Evolutionary conservation across 2,113 vertebrate species (phyloP), one percentile per base, ranked within the genome.

Genomic region (Entosphenus tridentatus): DNA sequence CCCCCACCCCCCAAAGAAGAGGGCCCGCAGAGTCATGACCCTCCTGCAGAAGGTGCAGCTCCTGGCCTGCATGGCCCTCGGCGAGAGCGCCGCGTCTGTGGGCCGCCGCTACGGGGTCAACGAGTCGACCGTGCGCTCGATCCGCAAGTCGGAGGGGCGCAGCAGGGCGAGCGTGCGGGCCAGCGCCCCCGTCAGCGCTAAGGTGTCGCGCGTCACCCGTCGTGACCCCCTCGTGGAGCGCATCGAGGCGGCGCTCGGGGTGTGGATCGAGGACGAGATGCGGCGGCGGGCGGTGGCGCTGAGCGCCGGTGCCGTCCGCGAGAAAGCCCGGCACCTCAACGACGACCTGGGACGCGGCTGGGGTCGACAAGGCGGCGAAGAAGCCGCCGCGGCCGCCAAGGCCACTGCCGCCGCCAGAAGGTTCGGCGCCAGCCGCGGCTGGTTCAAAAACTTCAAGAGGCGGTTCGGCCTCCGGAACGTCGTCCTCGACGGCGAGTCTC

Each of bases 71-170:
- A 2, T 65, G 8, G 62, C 62, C 21, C n/a, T n/a, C n/a, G 62
- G 62, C 8, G 62, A 65, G 62, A 65, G 8, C 10, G 62, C 10
- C 6, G 59, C 59, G 6, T 65, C 59, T 8, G 59, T 65, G 59
- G 59, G 59, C 18, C 8, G 62, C n/a, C 62, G 21, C 21, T 65
- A 65, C 21, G 62, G 10, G 14, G 10, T 11, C 62, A 65, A 65
- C 10, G 62, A 65, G 62, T 65, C 62, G n/a, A 65, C 62, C 62
- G 59, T 65, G 18, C 59, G 9, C 59, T 65, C 59, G 8, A 65
- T 65, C 14, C 14, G 10, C 14, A 65, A 65, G 21, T 16, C 9
- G n/a, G 62, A 65, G 21, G 10, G n/a, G 8, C n/a, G 8, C 62
- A 65, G 11, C n/a, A 65, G 62, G 62, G 62, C 62, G 62, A 65